Base-by-base conservation (phyloP, 2,888 invertebrate genomes). In the Ennomos fuscantarius region DNA sequence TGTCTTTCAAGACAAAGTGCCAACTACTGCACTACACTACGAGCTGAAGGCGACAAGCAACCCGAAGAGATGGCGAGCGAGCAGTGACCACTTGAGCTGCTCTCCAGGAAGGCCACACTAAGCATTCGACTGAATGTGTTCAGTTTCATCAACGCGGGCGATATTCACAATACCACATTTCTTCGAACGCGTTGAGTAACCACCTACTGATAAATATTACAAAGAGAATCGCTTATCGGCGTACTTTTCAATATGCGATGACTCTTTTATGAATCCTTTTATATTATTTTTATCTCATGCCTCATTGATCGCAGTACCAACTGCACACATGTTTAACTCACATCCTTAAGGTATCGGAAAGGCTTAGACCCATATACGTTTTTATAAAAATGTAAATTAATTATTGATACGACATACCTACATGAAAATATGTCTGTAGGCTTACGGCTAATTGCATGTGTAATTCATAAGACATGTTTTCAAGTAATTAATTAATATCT, bases 111-210 rank as follows among this genome's bases (percentile, higher is more conserved):
- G 72, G 65, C 82, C 72, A 64, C 64, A 73, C 80, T 88, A 87
- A 90, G 89, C 90, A 88, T 84, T 87, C 82, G 72, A 70, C 74
- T 80, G 79, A 82, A 82, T 84, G 80, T 78, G 77, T 76, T 79
- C 76, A 78, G 79, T 81, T 79, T 74, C 78, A 72, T 73, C 63
- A 62, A 74, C 72, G 72, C 73, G 70, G 74, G 76, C 70, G 71
- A 70, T 69, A 70, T 72, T 69, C 63, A 75, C 79, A 78, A 71
- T 71, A 57, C 52, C 53, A 55, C 66, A 65, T 68, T 87, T 87
- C 87, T 76, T 71, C 81, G 87, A 85, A 89, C 55, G 67, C 73
- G 75, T 84, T 84, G 78, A 81, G 81, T 78, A 82, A 83, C 68
- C 63, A 73, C 75, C 77, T 82, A 70, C 65, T 66, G 70, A 76